A percentile compares a stretch with the other conserved stretches of the same genome.
These are phyloP conservation scores for Grammomys surdaster DNA, from an alignment of 2,113 vertebrate species.

Conservation along the genomic window DNA sequence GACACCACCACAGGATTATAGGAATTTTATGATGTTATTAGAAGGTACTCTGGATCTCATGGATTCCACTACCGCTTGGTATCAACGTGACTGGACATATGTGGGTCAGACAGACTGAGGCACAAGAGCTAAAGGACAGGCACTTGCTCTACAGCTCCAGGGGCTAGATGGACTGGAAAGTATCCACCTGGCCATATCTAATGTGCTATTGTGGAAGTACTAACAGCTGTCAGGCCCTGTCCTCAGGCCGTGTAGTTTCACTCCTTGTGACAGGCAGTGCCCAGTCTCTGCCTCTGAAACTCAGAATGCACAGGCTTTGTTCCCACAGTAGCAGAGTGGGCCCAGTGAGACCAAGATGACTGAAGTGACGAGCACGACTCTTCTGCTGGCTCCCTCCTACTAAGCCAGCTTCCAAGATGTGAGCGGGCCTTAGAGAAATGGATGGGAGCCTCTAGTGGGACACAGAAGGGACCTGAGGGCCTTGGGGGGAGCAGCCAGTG, in stretches of 20 bases:
- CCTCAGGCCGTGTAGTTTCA: too few relatives aligned
- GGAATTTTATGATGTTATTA: background rate
- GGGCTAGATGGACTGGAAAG: background rate
- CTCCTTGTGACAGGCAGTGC: background rate
- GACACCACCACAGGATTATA: background rate
- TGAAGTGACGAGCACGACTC: accelerated
- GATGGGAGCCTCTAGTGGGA: background rate
- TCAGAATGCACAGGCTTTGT: background rate
- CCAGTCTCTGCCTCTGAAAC: background rate
- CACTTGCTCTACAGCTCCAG: background rate
- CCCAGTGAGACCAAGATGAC: background rate
- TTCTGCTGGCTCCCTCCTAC: accelerated
- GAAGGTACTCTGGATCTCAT: accelerated
- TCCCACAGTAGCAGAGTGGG: background rate
- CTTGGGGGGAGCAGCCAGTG: background rate
- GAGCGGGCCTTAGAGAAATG: background rate
- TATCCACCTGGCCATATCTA: background rate
- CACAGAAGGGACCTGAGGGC: background rate
- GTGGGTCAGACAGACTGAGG: background rate
- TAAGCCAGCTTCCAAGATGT: background rate
- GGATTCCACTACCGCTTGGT: background rate
- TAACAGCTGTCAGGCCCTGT: background rate
- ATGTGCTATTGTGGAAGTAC: accelerated
- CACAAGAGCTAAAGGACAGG: background rate
- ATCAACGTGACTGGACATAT: background rate